Percentiles rank a stretch among this genome's conserved stretches.
phyloP scores from a whole-genome alignment of 2,113 vertebrate species.

The Sylvietta virens region DNA sequence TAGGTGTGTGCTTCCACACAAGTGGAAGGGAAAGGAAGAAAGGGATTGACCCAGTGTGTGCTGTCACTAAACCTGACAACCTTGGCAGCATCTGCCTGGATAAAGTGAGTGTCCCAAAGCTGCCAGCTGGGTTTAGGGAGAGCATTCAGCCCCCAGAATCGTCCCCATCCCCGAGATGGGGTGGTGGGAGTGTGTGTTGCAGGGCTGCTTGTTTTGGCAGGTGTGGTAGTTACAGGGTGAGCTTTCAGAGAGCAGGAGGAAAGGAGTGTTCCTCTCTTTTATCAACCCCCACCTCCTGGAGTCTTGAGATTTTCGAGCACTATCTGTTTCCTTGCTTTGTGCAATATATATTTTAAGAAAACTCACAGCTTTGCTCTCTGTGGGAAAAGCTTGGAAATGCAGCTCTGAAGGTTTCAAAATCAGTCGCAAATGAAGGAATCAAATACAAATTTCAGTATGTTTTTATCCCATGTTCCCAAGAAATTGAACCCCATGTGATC shows the following conservation, averaged over 20 bases:
- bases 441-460: neutral
- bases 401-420: neutral
- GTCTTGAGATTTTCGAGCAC: neutral
- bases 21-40: neutral
- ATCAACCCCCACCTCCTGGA: neutral
- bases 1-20: neutral
- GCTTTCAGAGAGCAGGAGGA: neutral
- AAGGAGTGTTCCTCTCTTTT: neutral
- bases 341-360: neutral
- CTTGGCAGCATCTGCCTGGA: neutral
- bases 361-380: neutral
- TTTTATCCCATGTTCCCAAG: neutral
- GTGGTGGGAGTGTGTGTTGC: neutral
- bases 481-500: neutral
- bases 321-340: neutral
- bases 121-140: neutral
- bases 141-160: neutral
- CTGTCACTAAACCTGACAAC: neutral
- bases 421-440: neutral
- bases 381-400: neutral
- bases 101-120: neutral
- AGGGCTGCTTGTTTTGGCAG: neutral
- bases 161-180: rapidly evolving
- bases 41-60: neutral
- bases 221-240: rapidly evolving